phyloP scores from a whole-genome alignment of 2,797 vertebrate genomes.

The Peromyscus nudipes region DNA sequence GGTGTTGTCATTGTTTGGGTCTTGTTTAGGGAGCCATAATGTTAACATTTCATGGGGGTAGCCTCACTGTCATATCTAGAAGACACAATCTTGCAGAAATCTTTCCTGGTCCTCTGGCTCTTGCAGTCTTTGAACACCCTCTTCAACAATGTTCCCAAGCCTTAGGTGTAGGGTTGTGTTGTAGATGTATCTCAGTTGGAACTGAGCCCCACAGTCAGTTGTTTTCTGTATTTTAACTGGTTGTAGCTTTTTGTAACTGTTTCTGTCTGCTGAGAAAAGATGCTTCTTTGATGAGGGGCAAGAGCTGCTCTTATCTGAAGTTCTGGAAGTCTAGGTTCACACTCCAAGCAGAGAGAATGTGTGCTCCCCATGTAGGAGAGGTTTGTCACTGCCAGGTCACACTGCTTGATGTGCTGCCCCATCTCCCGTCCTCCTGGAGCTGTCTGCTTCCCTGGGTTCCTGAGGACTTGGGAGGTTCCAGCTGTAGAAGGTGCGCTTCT shows the following conservation, averaged over 20 bases:
- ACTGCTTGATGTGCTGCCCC: neutral
- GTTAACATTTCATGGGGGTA: neutral
- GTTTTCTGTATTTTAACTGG: neutral
- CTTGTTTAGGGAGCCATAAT: neutral
- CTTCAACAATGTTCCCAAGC: neutral
- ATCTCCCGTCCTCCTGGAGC: neutral
- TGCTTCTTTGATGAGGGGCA: neutral
- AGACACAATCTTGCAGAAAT: neutral
- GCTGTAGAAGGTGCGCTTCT: fast-evolving
- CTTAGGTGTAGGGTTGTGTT: too few species aligned
- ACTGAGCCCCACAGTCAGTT: neutral
- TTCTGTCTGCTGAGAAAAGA: neutral
- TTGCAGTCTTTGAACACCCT: neutral
- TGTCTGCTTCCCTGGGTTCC: neutral
- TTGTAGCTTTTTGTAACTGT: neutral
- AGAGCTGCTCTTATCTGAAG: neutral
- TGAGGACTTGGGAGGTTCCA: neutral
- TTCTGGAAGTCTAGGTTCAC: neutral
- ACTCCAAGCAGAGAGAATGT: neutral
- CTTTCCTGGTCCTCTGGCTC: neutral
- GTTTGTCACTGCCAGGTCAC: neutral
- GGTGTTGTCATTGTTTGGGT: neutral
- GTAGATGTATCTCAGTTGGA: neutral
- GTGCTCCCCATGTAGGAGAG: neutral
- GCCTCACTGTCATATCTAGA: neutral